phyloP scores from a whole-genome alignment of 1,140 invertebrate species.

The Araneus ventricosus region DNA sequence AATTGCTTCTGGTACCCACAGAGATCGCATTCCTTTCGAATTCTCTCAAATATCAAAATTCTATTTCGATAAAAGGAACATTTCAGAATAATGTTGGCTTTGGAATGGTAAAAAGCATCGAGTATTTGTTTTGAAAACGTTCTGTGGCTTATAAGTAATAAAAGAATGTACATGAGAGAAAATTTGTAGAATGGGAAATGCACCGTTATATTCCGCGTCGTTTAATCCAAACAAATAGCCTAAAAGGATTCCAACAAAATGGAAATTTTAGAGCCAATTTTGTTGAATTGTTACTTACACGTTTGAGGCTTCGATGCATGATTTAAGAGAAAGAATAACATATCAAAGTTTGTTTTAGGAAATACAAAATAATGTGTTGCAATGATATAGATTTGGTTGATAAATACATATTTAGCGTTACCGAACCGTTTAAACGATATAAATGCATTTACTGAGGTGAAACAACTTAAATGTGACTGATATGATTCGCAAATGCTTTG shows the following conservation, averaged over 20 bases:
- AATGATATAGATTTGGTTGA: no score
- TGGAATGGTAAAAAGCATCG: neutral
- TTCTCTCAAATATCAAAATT: neutral
- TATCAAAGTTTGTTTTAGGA: no score
- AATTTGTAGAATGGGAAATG: neutral
- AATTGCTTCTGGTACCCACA: neutral
- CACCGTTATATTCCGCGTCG: neutral
- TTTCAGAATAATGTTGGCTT: neutral
- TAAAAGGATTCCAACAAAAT: neutral
- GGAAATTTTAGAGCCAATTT: conserved; percentile 3
- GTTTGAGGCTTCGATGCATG: neutral
- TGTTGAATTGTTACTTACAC: neutral
- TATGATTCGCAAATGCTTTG: no score
- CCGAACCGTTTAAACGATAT: neutral
- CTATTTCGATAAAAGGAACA: neutral
- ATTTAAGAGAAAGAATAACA: no score
- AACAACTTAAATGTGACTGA: no score
- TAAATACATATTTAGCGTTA: no score
- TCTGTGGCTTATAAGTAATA: neutral
- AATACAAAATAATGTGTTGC: no score
- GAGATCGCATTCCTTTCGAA: neutral
- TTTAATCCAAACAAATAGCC: conserved; percentile 22
- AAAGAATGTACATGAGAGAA: neutral
- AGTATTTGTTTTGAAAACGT: neutral
- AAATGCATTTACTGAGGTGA: neutral